Conservation (phyloP, 2,888 invertebrate species). For the Apamea anceps region DNA sequence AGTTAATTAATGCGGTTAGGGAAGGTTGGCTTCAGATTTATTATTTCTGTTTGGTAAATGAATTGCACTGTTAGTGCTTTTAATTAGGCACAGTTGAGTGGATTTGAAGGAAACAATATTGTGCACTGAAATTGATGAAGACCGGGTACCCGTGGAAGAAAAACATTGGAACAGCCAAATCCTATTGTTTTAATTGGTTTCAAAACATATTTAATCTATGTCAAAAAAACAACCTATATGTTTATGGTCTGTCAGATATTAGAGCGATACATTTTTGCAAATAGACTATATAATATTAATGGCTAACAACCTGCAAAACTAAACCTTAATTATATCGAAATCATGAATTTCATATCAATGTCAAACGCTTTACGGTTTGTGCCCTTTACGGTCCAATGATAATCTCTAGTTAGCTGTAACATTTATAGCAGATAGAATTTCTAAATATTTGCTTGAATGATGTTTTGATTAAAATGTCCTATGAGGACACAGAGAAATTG, state of each 20-base stretch:
- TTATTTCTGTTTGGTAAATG: conserved; percentile 32
- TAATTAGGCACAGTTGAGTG: conserved; percentile 13
- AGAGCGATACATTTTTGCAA: background rate
- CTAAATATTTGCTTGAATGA: background rate
- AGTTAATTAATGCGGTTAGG: conserved; percentile 49
- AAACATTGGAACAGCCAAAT: background rate
- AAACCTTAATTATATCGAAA: conserved; percentile 12
- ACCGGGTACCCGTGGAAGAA: too few relatives aligned
- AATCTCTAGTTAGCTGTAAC: conserved; percentile 10
- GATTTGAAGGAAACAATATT: background rate
- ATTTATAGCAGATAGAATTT: background rate
- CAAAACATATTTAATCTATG: background rate
- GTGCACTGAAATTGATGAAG: background rate
- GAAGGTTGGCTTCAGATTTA: conserved; percentile 24
- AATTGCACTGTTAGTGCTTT: conserved; percentile 26
- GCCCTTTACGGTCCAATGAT: conserved; percentile 23
- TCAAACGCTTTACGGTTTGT: conserved; percentile 34
- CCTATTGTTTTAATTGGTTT: background rate
- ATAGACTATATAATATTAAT: background rate
- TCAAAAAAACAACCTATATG: background rate
- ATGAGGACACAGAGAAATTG: too few relatives aligned
- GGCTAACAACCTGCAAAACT: background rate
- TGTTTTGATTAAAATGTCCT: too few relatives aligned
- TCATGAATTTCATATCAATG: conserved; percentile 22
- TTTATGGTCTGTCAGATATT: background rate